phyloP scores from a whole-genome alignment of 2,113 vertebrate species.

The Clarias magur region DNA sequence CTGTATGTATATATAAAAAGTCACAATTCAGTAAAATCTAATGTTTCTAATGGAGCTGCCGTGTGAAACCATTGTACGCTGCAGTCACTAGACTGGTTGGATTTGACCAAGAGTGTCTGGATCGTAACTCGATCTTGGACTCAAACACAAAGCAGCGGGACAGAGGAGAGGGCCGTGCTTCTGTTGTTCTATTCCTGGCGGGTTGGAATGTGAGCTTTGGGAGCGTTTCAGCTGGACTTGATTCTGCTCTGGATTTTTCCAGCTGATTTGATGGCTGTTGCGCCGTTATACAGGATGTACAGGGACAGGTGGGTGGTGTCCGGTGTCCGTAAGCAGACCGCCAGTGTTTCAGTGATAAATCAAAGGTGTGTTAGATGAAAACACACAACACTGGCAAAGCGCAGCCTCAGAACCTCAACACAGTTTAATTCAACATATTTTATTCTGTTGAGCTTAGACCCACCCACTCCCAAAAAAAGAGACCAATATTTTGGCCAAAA shows the following conservation, averaged over 20 bases:
- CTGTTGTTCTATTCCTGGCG: slow-evolving; percentile 27
- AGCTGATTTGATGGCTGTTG: not conserved
- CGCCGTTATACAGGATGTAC: slow-evolving; percentile 4
- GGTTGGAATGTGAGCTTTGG: slow-evolving; percentile 41
- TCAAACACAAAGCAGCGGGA: not conserved
- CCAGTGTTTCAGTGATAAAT: slow-evolving; percentile 10
- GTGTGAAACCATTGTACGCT: not conserved
- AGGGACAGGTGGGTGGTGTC: slow-evolving; percentile 52
- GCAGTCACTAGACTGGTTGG: not conserved
- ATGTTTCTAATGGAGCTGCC: not conserved
- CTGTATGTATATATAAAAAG: not conserved
- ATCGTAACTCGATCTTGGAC: not conserved
- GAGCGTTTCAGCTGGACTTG: slow-evolving; percentile 8
- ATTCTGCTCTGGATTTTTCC: slow-evolving; percentile 3
- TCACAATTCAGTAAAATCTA: not conserved
- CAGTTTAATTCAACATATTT: not conserved
- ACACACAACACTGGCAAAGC: not conserved
- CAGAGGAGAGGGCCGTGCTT: slow-evolving; percentile 16
- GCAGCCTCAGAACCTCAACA: not conserved
- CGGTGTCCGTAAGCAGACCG: slow-evolving; percentile 23
- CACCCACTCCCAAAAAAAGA: not conserved
- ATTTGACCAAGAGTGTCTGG: too few relatives aligned
- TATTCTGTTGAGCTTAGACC: not conserved
- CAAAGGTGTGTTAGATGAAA: not conserved
- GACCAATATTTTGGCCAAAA: not conserved